Base-by-base conservation (phyloP, 2,797 vertebrate species). In the Poecilia picta region DNA sequence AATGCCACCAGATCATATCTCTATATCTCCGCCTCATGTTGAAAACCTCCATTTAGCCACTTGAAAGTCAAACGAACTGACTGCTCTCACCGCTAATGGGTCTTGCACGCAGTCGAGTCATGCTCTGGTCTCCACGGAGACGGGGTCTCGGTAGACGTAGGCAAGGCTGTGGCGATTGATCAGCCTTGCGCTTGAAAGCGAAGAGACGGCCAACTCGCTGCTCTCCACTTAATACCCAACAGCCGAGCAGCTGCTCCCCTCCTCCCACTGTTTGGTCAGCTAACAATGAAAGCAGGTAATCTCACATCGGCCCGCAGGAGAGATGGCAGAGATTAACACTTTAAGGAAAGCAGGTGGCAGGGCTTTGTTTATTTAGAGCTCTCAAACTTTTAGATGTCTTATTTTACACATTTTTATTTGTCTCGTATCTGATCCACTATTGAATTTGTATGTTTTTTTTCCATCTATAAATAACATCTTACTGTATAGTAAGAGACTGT, bases 111-210 rank as follows among this genome's bases (percentile, higher is more conserved):
- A 91, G 83, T 82, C 82, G 92, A 91, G 89, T 89, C 91, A 85
- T 18, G n/a, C 82, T 77, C 83, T 59, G 49, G 93, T 96, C 87
- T 82, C 94, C 93, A 94, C 75, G 88, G 95, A 91, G 92, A 95
- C 86, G 1, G 72, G 74, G 87, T 85, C 87, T 88, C 84, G 53
- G 73, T 78, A 87, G 83, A 82, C 78, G 76, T 79, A 78, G 89
- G 86, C 82, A 49, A 74, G 77, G 73, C 75, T 74, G 55, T 71
- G 77, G 23, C 51, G 81, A 89, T 87, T 89, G 90, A 89, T 87
- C 80, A 75, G 83, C 71, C 79, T 49, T 85, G 85, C 74, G 71
- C 87, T 79, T 72, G 62, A 83, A 75, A 43, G 74, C 53, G 43
- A 4, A 31, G 64, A 78, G 73, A 20, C 47, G 33, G 80, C 83